Conservation (phyloP, 2,797 vertebrate genomes). For the Hydrophis major region DNA sequence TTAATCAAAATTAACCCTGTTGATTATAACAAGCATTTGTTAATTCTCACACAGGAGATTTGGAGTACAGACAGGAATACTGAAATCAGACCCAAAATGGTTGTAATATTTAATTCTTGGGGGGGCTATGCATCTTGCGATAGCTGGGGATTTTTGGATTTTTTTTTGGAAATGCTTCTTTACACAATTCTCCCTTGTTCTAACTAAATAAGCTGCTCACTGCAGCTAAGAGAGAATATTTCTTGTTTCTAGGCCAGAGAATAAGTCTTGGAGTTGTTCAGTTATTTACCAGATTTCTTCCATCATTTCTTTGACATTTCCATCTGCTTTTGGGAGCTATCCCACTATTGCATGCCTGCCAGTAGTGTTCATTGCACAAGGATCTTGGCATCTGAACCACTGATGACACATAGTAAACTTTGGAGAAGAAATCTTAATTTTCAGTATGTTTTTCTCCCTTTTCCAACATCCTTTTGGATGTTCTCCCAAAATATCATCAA, state of each 20-base stretch:
- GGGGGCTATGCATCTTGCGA: background rate
- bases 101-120: background rate
- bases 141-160: constrained; percentile 12
- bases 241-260: constrained; percentile 45
- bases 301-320: constrained; percentile 66
- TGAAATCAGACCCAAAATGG: background rate
- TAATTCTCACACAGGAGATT: background rate
- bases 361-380: constrained; percentile 67
- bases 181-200: constrained; percentile 43
- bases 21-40: background rate
- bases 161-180: constrained; percentile 10
- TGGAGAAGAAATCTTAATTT: constrained; percentile 28
- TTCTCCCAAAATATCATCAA: constrained; percentile 61
- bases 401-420: constrained; percentile 55
- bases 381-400: constrained; percentile 60
- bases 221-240: constrained; percentile 23
- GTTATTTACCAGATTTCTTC: constrained; percentile 64
- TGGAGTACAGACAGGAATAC: background rate
- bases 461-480: constrained; percentile 50
- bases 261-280: constrained; percentile 57
- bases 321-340: constrained; percentile 64
- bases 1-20: constrained; percentile 1
- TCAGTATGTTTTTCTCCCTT: constrained; percentile 49
- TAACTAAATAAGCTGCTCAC: constrained; percentile 46
- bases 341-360: constrained; percentile 60